Evolutionary conservation across 2,113 vertebrate species (phyloP).

Genomic region (Pseudonaja textilis): DNA sequence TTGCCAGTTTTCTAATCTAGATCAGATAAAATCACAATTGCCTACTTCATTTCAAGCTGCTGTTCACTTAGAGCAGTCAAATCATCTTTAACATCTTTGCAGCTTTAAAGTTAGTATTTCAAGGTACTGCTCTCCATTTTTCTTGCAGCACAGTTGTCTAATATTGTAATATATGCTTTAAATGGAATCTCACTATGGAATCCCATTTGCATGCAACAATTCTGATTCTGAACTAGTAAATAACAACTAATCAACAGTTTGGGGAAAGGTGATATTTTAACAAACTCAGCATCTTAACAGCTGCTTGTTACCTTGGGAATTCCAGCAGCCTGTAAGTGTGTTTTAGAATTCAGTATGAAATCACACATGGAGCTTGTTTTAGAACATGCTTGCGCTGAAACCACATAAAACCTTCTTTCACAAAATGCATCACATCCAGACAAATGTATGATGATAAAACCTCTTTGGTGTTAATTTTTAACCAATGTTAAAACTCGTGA

Average conservation of each 20-base stretch:
- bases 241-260: not conserved
- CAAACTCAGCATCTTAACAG: not conserved
- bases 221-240: not conserved
- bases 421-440: not conserved
- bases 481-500: not conserved
- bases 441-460: not conserved
- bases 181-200: not conserved
- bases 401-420: not conserved
- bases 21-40: not conserved
- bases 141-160: not conserved
- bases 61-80: slow-evolving; percentile 9
- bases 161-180: slow-evolving; percentile 5
- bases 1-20: not conserved
- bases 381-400: not conserved
- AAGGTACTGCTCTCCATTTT: slow-evolving; percentile 1
- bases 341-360: not conserved
- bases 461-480: not conserved
- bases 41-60: not conserved
- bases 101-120: slow-evolving; percentile 33
- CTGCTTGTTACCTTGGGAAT: not conserved
- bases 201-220: not conserved
- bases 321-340: not conserved
- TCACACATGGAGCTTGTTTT: not conserved
- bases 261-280: not conserved
- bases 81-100: slow-evolving; percentile 6